Evolutionary conservation across 1,140 invertebrate species (phyloP).

Genomic region (Conus ventricosus): DNA sequence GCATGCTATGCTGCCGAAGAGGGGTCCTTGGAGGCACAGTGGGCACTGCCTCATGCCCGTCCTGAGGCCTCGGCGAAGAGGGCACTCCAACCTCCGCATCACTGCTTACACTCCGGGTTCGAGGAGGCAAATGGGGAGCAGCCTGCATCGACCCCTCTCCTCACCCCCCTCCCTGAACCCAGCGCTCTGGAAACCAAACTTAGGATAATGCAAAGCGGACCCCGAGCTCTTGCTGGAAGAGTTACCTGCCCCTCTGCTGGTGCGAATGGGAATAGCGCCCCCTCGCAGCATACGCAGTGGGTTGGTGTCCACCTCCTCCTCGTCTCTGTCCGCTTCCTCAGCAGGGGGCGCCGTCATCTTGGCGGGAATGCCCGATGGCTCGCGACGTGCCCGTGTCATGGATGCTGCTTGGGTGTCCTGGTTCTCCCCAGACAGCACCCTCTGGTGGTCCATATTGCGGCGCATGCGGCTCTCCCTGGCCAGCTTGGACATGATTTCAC

Average conservation of each 20-base stretch:
- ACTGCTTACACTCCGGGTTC: constrained; percentile 5
- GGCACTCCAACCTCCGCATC: not conserved
- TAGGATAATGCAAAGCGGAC: constrained; percentile 60
- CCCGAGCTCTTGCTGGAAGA: constrained; percentile 37
- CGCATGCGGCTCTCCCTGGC: constrained; percentile 64
- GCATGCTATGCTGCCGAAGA: constrained; percentile 32
- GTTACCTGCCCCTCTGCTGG: constrained; percentile 64
- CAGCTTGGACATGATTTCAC: constrained; percentile 67
- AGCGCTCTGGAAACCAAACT: constrained; percentile 53
- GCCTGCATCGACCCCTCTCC: not conserved
- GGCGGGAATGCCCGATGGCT: constrained; percentile 69
- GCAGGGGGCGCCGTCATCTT: constrained; percentile 35
- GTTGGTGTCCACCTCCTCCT: constrained; percentile 78
- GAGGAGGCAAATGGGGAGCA: constrained; percentile 15
- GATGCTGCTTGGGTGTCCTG: constrained; percentile 35
- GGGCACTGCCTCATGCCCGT: not conserved
- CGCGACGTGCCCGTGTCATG: constrained; percentile 51
- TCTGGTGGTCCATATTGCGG: constrained; percentile 67
- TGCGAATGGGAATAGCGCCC: constrained; percentile 66
- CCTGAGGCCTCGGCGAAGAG: not conserved
- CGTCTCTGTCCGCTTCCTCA: constrained; percentile 44
- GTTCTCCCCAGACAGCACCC: constrained; percentile 51
- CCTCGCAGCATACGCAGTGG: constrained; percentile 83
- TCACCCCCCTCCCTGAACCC: constrained; percentile 21
- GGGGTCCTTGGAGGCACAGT: constrained; percentile 6